Evolutionary conservation across 2,113 vertebrate species (phyloP), one percentile per base, ranked within the genome.

Genomic region (Nycticorax nycticorax): DNA sequence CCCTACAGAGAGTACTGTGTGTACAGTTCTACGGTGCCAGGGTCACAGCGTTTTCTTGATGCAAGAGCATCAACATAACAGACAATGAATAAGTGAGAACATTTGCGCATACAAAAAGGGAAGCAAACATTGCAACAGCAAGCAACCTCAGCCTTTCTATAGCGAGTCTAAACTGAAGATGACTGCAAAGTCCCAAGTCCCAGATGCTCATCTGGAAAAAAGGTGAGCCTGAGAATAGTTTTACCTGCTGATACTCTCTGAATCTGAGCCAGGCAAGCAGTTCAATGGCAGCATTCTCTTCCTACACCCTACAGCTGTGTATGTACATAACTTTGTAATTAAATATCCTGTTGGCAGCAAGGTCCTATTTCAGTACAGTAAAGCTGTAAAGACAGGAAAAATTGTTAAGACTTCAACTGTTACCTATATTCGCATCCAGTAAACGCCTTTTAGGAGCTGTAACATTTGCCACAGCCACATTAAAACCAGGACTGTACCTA

Each of bases 341-440:
- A 91, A 94, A 93, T 67, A 74, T 84, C 83, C 76, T 89, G 68
- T 59, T 84, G 76, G 90, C 92, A 95, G 88, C 75, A 81, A 88
- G 48, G n/a, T 69, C 72, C 82, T 85, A 45, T n/a, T 32, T 73
- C 67, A 94, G 59, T 12, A 77, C 33, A 85, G 73, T 53, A 77
- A 89, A 89, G 85, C 93, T 92, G 83, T 35, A 68, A 84, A 87
- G 60, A 84, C 74, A 91, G 52, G 47, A 64, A 50, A 91, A 28
- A 43, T 2, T 8, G 4, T 55, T 55, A 83, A 39, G 64, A 77
- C 79, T 84, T 84, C 41, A 81, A 33, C 26, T 48, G 52, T 55
- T 85, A 57, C 28, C 82, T 60, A 17, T 32, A 81, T 78, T 64
- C 7, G 2, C 27, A 55, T 27, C 35, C 48, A 77, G 37, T 72